phyloP scores from a whole-genome alignment of 2,888 invertebrate species.

The Mimachlamys varia region DNA sequence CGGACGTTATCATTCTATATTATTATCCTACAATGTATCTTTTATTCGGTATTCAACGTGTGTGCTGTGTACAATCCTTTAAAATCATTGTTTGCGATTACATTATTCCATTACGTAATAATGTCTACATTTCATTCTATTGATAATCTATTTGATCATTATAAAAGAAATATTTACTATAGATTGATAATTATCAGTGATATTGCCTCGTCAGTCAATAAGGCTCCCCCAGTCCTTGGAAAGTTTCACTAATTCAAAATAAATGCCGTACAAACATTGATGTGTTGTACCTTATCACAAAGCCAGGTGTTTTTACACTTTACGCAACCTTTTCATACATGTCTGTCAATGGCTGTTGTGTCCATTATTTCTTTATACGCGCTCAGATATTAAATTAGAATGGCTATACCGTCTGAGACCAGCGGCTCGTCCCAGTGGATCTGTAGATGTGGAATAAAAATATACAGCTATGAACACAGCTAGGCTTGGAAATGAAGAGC shows the following conservation, averaged over 20 bases:
- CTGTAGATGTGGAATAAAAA: neutral
- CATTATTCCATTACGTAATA: too few relatives aligned
- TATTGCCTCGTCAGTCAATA: neutral
- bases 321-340: constrained; percentile 26
- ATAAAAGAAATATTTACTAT: too few relatives aligned
- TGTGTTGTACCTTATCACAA: neutral
- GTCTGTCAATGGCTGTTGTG: constrained; percentile 13
- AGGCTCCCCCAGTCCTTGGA: neutral
- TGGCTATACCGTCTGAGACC: neutral
- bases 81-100: too few relatives aligned
- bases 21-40: too few relatives aligned
- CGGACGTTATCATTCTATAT: too few relatives aligned
- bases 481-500: too few relatives aligned
- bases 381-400: neutral
- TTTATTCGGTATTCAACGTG: too few relatives aligned
- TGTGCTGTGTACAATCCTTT: too few relatives aligned
- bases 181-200: neutral
- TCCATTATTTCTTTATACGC: neutral
- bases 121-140: too few relatives aligned
- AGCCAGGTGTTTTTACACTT: constrained; percentile 3
- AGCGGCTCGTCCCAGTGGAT: neutral
- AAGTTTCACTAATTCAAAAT: neutral
- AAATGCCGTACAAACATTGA: neutral
- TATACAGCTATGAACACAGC: neutral
- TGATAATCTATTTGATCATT: too few relatives aligned